Evolutionary conservation across 1,140 invertebrate genomes (phyloP).

Genomic region (Eumeta japonica): DNA sequence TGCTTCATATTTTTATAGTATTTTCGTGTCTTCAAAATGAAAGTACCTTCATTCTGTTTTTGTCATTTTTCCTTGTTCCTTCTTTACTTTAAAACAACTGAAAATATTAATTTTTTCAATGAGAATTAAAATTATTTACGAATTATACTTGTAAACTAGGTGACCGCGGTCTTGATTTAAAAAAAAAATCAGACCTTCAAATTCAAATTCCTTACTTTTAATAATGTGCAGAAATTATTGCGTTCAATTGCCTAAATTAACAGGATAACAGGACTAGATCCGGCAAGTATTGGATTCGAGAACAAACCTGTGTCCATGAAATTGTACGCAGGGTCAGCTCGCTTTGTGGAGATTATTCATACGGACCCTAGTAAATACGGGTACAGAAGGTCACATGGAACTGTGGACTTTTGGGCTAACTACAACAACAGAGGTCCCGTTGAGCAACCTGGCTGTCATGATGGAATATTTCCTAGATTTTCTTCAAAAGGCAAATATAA

Average conservation of each 20-base stretch:
- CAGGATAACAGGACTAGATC: conserved; percentile 43
- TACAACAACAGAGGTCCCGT: conserved; percentile 20
- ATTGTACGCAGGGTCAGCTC: conserved; percentile 27
- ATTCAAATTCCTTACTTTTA: no score
- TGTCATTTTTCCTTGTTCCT: background rate
- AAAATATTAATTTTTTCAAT: background rate
- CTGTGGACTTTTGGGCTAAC: conserved; percentile 45
- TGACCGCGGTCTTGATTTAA: no score
- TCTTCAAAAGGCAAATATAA: conserved; percentile 23
- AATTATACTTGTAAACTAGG: no score
- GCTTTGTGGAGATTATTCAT: conserved; percentile 30
- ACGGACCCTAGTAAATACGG: conserved; percentile 40
- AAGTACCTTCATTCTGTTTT: background rate
- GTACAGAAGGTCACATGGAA: conserved; percentile 18
- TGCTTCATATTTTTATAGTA: no score
- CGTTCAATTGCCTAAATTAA: no score
- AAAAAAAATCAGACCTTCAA: no score
- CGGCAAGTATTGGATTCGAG: conserved; percentile 29
- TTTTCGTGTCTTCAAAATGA: no score
- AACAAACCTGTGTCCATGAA: conserved; percentile 16
- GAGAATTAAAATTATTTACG: no score
- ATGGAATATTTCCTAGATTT: conserved; percentile 17
- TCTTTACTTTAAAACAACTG: no score
- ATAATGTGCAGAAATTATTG: no score
- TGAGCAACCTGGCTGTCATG: conserved; percentile 32